Conservation (phyloP, 1,140 invertebrate species). For the Micrasema minimum region DNA sequence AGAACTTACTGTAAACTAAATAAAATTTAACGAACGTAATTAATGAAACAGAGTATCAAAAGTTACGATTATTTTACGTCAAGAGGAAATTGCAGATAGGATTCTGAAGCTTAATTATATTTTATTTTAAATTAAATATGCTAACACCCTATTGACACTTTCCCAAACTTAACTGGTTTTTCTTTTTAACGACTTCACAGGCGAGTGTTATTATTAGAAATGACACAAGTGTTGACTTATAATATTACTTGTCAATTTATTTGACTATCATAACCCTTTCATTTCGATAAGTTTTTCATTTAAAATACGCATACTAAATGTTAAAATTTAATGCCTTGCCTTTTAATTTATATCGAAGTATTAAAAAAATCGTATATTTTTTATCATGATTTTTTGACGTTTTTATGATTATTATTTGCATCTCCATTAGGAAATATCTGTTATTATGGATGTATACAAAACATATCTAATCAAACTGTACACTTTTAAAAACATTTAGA, state of each 20-base stretch:
- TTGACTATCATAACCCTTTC: constrained; percentile 11
- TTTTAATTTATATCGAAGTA: too few relatives aligned
- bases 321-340: too few relatives aligned
- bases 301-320: too few relatives aligned
- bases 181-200: constrained; percentile 15
- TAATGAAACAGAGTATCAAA: too few relatives aligned
- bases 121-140: constrained; percentile 24
- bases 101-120: constrained; percentile 2
- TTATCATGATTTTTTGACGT: too few relatives aligned
- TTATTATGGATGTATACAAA: not conserved
- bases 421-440: not conserved
- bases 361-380: too few relatives aligned
- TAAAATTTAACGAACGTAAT: too few relatives aligned
- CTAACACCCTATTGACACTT: constrained; percentile 28
- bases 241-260: constrained; percentile 24
- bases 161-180: constrained; percentile 32
- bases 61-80: too few relatives aligned
- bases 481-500: not conserved
- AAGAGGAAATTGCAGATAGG: not conserved
- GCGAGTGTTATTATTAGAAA: constrained; percentile 28
- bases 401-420: not conserved
- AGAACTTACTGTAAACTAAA: too few relatives aligned
- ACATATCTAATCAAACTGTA: not conserved
- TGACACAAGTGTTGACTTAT: constrained; percentile 25
- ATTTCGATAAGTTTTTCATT: not conserved